Conservation (phyloP, 1,140 invertebrate species). For the silkworm (Bombyx mori) region ASM3026992v2 NC_085109.1:7028501-7029000, state of each 20-base stretch:
- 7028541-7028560: too few relatives aligned
- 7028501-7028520: too few relatives aligned
- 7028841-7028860: conserved; percentile 44
- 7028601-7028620: conserved; percentile 11
- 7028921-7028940: too few relatives aligned
- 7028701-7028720: conserved; percentile 53
- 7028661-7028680: conserved; percentile 44
- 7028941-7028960: too few relatives aligned
- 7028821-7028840: conserved; percentile 27
- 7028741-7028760: conserved; percentile 36
- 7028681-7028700: conserved; percentile 60
- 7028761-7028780: conserved; percentile 41
- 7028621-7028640: conserved; percentile 17
- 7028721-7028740: conserved; percentile 12
- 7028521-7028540: too few relatives aligned
- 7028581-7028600: conserved; percentile 1
- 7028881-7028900: neutral
- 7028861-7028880: conserved; percentile 10
- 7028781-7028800: conserved; percentile 48
- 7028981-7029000: too few relatives aligned
- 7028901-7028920: too few relatives aligned
- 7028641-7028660: conserved; percentile 37
- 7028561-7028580: neutral
- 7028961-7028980: too few relatives aligned
- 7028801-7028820: conserved; percentile 15